A percentile compares a stretch with the other conserved stretches of the same genome.
Conservation (phyloP, 1,140 invertebrate genomes). For the Lasaia peninsularis region DNA sequence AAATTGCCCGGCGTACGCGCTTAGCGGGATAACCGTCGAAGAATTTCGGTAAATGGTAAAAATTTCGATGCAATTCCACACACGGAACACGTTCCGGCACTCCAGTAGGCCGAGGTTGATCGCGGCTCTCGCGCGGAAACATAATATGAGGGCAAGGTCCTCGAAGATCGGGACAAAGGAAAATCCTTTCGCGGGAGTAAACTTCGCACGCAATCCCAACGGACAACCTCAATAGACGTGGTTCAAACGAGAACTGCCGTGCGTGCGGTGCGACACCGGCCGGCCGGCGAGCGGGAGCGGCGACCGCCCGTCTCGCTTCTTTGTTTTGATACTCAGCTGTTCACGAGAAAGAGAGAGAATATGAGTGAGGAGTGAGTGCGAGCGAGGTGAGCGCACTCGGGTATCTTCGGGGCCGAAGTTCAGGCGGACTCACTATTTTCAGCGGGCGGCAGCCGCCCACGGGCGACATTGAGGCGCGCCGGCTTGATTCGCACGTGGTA, state of each 20-base stretch:
- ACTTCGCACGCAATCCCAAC: slow-evolving; percentile 59
- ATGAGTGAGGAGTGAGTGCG: slow-evolving; percentile 26
- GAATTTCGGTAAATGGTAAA: slow-evolving; percentile 58
- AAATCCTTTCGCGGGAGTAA: slow-evolving; percentile 67
- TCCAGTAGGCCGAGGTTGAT: slow-evolving; percentile 62
- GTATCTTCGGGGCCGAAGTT: slow-evolving; percentile 33
- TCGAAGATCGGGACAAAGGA: slow-evolving; percentile 70
- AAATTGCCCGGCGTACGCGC: slow-evolving; percentile 69
- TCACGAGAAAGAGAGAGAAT: slow-evolving; percentile 43
- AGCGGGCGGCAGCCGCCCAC: slow-evolving; percentile 54
- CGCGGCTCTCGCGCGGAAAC: slow-evolving; percentile 68
- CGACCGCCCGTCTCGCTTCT: slow-evolving; percentile 68
- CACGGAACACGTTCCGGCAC: slow-evolving; percentile 59
- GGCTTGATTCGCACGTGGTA: slow-evolving; percentile 62
- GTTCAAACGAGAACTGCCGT: slow-evolving; percentile 64
- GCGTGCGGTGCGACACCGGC: slow-evolving; percentile 60
- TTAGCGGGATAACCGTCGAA: slow-evolving; percentile 69
- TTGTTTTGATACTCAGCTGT: slow-evolving; percentile 79
- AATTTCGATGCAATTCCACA: slow-evolving; percentile 54
- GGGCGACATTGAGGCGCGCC: slow-evolving; percentile 68
- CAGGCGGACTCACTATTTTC: slow-evolving; percentile 54
- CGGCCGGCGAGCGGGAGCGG: slow-evolving; percentile 72
- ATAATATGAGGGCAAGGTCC: slow-evolving; percentile 74
- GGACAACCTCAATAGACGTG: slow-evolving; percentile 63
- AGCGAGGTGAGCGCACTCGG: slow-evolving; percentile 41